Base-by-base conservation (phyloP, 2,888 invertebrate genomes). In the Noctua fimbriata region DNA sequence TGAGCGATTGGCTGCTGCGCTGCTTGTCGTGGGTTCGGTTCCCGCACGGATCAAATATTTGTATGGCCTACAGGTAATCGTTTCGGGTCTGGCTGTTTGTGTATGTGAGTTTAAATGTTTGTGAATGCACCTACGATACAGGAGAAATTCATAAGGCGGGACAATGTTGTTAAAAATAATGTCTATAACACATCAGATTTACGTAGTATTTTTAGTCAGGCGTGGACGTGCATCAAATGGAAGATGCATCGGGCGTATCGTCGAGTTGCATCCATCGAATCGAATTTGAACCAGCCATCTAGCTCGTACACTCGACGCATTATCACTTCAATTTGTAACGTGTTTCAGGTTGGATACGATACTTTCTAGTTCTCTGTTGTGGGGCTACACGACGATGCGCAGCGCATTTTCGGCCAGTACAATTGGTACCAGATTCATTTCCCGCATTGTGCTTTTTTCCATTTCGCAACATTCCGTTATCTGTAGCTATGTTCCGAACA, bases 401-500 rank as follows among this genome's bases (percentile, higher is more conserved):
- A 58, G 52, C 52, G 18, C 18, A 21, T 36, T 4, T 6, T 14
- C 58, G 16, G 28, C 16, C 60, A 16, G 28, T 2, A 7, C 24
- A 49, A 52, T 41, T 52, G 41, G 12, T 63, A 7, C 32, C 65
- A n/a, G 18, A 44, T 10, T n/a, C 16, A 66, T 66, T 28, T 41
- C 14, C 44, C 52, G 16, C 66, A 7, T 14, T 12, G n/a, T 55
- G 24, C 12, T 60, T 58, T 3, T 28, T 12, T 24, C 21, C 6
- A 58, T 55, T 21, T 55, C 4, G 3, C 24, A 58, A 18, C 21
- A 14, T 28, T 69, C 14, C 44, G 55, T 69, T 41, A 66, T 24
- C 14, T 44, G 77, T 52, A 66, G 79, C 69, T 49, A 74, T 21
- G 71, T 41, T 32, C 66, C 49, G 72, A 69, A 69, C 47, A 58